Percentiles rank a stretch among this genome's conserved stretches.
phyloP scores from a whole-genome alignment of 2,797 vertebrate species.

The Gallinago nigripennis region DNA sequence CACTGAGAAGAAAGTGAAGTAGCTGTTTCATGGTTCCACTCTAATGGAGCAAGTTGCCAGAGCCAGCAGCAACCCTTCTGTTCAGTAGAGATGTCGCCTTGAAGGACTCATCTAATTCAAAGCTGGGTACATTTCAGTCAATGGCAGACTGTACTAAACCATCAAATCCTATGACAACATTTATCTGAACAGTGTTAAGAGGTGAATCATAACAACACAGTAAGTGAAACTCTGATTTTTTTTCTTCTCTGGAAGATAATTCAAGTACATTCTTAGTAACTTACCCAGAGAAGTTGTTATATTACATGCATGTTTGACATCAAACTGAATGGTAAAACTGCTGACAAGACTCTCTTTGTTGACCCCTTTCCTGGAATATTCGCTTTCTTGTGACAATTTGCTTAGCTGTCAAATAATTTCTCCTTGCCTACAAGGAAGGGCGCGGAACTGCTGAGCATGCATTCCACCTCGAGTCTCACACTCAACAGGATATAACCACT shows the following conservation, averaged over 20 bases:
- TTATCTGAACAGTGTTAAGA: background rate
- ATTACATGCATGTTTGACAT: background rate
- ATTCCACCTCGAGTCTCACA: conserved; percentile 63
- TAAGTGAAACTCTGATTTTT: background rate
- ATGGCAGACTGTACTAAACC: background rate
- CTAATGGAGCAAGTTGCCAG: background rate
- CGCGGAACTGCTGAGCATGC: conserved; percentile 74
- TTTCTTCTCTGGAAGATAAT: background rate
- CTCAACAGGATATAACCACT: conserved; percentile 74
- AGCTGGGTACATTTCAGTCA: background rate
- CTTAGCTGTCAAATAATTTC: conserved; percentile 61
- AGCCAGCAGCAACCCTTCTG: background rate
- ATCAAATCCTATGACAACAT: background rate
- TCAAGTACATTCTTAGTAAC: background rate
- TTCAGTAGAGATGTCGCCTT: background rate
- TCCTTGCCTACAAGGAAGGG: conserved; percentile 73
- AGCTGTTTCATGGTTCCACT: background rate
- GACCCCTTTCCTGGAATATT: conserved; percentile 72
- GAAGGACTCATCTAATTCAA: background rate
- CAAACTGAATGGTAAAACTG: conserved; percentile 40
- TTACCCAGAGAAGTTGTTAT: background rate
- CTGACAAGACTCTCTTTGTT: conserved; percentile 67
- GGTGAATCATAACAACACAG: background rate
- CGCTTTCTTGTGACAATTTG: conserved; percentile 66
- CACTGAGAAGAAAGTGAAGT: background rate